Evolutionary conservation across 2,888 invertebrate species (phyloP).

Genomic region (Drosophila diplacantha): DNA sequence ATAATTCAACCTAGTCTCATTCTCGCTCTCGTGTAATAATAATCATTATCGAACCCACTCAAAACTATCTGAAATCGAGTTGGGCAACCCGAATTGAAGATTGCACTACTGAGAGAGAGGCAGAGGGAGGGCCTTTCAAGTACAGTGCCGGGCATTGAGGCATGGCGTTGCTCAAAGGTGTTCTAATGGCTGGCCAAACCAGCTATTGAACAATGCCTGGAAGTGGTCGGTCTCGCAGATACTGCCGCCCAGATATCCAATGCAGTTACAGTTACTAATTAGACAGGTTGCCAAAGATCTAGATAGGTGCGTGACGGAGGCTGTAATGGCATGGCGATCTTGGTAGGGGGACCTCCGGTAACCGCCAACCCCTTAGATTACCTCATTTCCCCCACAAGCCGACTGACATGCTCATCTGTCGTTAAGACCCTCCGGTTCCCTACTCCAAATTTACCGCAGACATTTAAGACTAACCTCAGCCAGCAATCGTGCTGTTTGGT

Average conservation of each 20-base stretch:
- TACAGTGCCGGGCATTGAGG: conserved; percentile 51
- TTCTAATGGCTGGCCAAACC: conserved; percentile 66
- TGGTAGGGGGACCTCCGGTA: not conserved
- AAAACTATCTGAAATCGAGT: conserved; percentile 23
- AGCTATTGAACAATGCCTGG: conserved; percentile 49
- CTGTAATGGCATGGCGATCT: conserved; percentile 1
- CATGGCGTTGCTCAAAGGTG: conserved; percentile 61
- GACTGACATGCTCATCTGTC: conserved; percentile 26
- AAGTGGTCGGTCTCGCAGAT: conserved; percentile 30
- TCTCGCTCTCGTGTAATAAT: conserved; percentile 10
- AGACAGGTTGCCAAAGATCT: conserved; percentile 39
- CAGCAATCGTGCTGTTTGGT: conserved; percentile 35
- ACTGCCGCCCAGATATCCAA: conserved; percentile 23
- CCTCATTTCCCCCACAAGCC: conserved; percentile 31
- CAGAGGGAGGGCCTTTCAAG: not conserved
- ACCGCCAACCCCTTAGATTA: conserved; percentile 14
- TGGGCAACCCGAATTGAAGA: conserved; percentile 59
- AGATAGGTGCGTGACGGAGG: conserved; percentile 32
- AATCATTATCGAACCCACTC: not conserved
- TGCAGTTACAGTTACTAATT: conserved; percentile 38
- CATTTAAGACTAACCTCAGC: conserved; percentile 18
- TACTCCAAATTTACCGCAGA: conserved; percentile 14
- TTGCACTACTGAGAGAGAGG: conserved; percentile 45
- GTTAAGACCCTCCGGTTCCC: conserved; percentile 10
- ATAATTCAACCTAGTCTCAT: conserved; percentile 30